Percentiles rank a stretch among this genome's conserved stretches.
These are phyloP conservation scores for Micromesistius poutassou DNA, from an alignment of 2,797 vertebrate species.

Conservation along the genomic window DNA sequence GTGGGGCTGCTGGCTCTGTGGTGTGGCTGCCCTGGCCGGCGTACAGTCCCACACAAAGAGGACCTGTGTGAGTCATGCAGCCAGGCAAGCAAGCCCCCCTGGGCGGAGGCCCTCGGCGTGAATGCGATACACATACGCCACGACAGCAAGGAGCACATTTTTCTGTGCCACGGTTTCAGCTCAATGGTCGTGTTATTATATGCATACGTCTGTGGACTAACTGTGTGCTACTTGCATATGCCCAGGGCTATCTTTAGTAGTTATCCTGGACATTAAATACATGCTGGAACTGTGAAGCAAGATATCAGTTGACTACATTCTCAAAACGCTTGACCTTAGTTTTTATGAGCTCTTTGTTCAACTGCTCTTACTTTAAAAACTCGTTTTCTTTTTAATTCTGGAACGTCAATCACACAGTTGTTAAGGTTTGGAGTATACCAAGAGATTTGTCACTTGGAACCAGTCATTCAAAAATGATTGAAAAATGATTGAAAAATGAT, in stretches of 20 bases:
- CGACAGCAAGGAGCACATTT: constrained; percentile 37
- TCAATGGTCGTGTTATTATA: not conserved
- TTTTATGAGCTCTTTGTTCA: not conserved
- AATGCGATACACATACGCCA: constrained; percentile 45
- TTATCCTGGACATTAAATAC: too few relatives aligned
- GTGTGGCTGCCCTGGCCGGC: constrained; percentile 24
- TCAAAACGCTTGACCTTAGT: not conserved
- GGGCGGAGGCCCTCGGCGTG: constrained; percentile 51
- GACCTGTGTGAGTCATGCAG: constrained; percentile 58
- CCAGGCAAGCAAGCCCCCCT: constrained; percentile 32
- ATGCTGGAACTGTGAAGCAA: too few relatives aligned
- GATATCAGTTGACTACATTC: not conserved
- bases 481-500: too few relatives aligned
- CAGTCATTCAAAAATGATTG: too few relatives aligned
- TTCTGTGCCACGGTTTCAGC: constrained; percentile 15
- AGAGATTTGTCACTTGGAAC: too few relatives aligned
- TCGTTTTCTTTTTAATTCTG: not conserved
- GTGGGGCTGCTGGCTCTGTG: not conserved
- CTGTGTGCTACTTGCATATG: not conserved
- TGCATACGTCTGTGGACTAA: not conserved
- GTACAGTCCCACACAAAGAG: constrained; percentile 65
- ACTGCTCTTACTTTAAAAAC: not conserved
- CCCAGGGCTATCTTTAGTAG: not conserved
- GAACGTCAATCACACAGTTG: not conserved
- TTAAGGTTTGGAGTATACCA: too few relatives aligned